Conservation (phyloP, 2,113 vertebrate genomes). For the Ictidomys tridecemlineatus region DNA sequence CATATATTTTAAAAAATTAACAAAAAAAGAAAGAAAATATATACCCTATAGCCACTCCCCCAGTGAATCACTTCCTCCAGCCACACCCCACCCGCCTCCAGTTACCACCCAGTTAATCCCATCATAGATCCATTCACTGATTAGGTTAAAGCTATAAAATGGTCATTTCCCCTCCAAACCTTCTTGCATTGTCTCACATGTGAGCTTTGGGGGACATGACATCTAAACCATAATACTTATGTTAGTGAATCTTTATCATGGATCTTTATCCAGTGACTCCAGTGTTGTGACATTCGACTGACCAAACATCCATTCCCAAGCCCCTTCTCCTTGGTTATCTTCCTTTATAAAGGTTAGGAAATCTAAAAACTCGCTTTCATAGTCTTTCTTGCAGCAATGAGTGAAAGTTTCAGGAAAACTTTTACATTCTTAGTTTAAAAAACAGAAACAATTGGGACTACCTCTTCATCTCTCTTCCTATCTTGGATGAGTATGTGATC, state of each 20-base stretch:
- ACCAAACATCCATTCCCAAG: neutral
- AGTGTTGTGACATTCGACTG: neutral
- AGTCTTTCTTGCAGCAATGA: neutral
- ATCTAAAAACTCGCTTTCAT: neutral
- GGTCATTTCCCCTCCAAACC: too few relatives aligned
- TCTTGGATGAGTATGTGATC: neutral
- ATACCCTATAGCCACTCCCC: too few relatives aligned
- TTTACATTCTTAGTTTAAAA: neutral
- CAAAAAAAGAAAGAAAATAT: too few relatives aligned
- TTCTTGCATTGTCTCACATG: too few relatives aligned
- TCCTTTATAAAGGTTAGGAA: neutral
- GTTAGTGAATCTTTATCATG: neutral
- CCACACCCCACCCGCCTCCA: too few relatives aligned
- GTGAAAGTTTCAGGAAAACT: neutral
- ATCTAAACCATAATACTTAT: neutral
- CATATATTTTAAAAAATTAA: too few relatives aligned
- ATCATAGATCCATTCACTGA: too few relatives aligned
- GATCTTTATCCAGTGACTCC: neutral
- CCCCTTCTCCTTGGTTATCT: neutral
- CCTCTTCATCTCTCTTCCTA: neutral
- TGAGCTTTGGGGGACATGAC: too few relatives aligned
- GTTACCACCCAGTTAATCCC: too few relatives aligned
- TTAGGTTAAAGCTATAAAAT: too few relatives aligned
- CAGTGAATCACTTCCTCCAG: too few relatives aligned
- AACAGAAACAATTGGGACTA: neutral